Evolutionary conservation across 2,113 vertebrate species (phyloP), one percentile per base, ranked within the genome.

Genomic region (Chamaea fasciata): DNA sequence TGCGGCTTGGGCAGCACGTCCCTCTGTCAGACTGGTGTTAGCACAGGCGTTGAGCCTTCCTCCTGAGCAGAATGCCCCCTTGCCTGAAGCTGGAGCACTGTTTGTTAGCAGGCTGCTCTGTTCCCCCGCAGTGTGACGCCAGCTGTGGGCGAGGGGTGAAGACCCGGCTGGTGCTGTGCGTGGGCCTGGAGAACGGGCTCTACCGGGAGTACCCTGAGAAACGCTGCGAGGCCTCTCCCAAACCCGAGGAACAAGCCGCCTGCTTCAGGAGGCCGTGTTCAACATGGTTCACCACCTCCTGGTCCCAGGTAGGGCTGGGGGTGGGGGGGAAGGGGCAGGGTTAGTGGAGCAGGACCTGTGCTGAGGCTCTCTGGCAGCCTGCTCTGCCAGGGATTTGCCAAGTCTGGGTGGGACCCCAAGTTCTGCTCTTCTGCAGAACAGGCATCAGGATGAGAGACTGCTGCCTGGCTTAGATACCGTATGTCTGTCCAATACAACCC

Each of bases 231-330:
- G 89, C 57, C 21, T 63, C 70, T 28, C 94, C 79, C 19, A 98
- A 96, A 89, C 98, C 98, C 1, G 97, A 98, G 87, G 95, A 93
- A 19, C 97, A 94, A 63, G 97, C 96, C 9, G 89, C 97, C 46
- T 98, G 98, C 70, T 98, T 98, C 89, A 98, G 98, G 96, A 98
- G 98, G 77, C 98, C 98, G 1, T 98, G 98, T 44, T 98, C 98
- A 31, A 98, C 98, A 0, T 98, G 98, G 98, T 98, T 99, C 97
- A 98, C 96, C 55, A 98, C 98, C 11, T 98, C 98, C 82, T 99
- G 98, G 99, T 99, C 99, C 42, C 98, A 99, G 98, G 99, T 99
- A 98, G 63, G 87, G 76, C 49, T 53, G 2, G 2, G 42, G 18
- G 14, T 37, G 63, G 19, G 31, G 70, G 30, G 39, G 70, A 84